These are phyloP conservation scores for Nothoprocta pentlandii DNA, from an alignment of 2,113 vertebrate species.

Conservation along the genomic window DNA sequence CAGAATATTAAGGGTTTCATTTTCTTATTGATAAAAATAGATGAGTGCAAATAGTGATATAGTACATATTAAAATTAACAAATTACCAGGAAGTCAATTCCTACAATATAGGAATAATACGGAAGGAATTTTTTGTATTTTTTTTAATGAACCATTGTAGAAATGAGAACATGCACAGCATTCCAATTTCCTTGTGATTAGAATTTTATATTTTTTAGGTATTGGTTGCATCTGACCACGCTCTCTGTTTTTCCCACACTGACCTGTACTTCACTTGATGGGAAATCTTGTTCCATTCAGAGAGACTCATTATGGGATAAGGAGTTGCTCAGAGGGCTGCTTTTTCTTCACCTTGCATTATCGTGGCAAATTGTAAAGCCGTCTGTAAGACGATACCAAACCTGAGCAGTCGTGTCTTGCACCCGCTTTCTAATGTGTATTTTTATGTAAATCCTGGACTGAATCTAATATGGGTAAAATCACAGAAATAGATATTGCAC, in stretches of 20 bases:
- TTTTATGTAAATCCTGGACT: not conserved
- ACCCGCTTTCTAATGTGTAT: not conserved
- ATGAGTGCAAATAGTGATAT: not conserved
- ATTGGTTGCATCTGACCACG: not conserved
- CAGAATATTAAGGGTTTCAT: not conserved
- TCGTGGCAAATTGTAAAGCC: not conserved
- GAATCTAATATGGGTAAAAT: not conserved
- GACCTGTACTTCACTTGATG: not conserved
- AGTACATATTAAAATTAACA: not conserved
- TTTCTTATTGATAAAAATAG: not conserved
- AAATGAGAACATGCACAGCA: not conserved
- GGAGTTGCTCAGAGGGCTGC: not conserved
- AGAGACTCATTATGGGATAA: not conserved
- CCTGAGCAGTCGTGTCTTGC: not conserved
- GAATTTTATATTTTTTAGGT: conserved; percentile 5
- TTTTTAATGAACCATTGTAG: not conserved
- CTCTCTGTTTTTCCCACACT: conserved; percentile 3
- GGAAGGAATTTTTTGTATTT: not conserved
- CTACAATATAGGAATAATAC: not conserved
- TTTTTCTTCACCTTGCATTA: conserved; percentile 16
- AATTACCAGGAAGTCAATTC: not conserved
- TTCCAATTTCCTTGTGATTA: not conserved
- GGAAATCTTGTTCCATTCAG: not conserved
- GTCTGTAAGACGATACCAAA: not conserved
- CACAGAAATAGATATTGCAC: not conserved